A percentile compares a stretch with the other conserved stretches of the same genome.
These are phyloP conservation scores for Epinephelus cyanopodus DNA, from an alignment of 2,113 vertebrate species.

Conservation along the genomic window DNA sequence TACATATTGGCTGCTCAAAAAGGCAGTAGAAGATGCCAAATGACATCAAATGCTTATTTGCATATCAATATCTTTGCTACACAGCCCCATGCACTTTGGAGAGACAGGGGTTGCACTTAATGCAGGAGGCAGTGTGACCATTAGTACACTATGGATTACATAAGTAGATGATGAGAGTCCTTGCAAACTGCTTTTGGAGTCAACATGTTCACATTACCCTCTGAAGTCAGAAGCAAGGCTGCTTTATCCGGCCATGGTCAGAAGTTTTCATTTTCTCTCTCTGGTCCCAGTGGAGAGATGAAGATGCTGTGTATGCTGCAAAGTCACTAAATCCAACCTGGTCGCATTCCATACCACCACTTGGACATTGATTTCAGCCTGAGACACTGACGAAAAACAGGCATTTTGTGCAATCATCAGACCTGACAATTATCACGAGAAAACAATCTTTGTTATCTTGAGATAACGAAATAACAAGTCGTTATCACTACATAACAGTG, in stretches of 20 bases:
- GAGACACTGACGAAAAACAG: too few relatives aligned
- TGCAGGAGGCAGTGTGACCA: background rate
- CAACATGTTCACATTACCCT: background rate
- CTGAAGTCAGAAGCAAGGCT: background rate
- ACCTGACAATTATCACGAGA: too few relatives aligned
- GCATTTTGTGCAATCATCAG: too few relatives aligned
- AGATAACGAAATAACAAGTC: too few relatives aligned
- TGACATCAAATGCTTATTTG: constrained; percentile 42
- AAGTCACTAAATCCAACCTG: background rate
- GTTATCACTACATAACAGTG: too few relatives aligned
- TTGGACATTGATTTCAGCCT: too few relatives aligned
- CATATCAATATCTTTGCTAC: constrained; percentile 43
- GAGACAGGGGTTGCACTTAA: background rate
- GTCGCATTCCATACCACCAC: too few relatives aligned
- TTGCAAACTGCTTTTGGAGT: background rate
- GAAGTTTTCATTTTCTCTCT: too few relatives aligned
- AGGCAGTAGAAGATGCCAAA: constrained; percentile 31
- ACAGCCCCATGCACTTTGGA: constrained; percentile 20
- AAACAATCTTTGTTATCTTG: too few relatives aligned
- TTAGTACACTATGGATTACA: background rate
- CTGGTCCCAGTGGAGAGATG: background rate
- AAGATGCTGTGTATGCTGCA: background rate
- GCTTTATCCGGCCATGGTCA: too few relatives aligned
- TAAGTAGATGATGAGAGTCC: background rate
- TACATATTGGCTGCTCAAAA: constrained; percentile 26